Evolutionary conservation across 2,797 vertebrate species (phyloP), one percentile per base, ranked within the genome.

Genomic region (Sebastolobus alascanus): DNA sequence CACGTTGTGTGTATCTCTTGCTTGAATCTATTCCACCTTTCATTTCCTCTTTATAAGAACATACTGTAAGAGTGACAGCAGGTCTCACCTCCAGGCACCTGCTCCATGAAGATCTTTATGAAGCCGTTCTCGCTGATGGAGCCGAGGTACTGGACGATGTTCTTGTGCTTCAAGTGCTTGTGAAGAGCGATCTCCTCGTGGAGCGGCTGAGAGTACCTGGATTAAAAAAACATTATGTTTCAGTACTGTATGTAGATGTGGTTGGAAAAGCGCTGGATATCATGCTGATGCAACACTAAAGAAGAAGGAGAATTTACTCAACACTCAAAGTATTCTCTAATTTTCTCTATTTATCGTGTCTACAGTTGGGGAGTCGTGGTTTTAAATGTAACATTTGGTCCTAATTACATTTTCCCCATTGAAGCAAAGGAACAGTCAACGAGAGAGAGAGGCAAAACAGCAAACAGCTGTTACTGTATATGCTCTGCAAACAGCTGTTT

Each of bases 21-120:
- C 56, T 35, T 37, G 16, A 71, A 38, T 29, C 29, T n/a, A 8
- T 63, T 58, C 6, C 14, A 5, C 35, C 31, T 52, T 59, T 58
- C 4, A 46, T 65, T 68, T 31, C 4, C 29, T 60, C 7, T 25
- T 50, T 2, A 4, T n/a, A 27, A 38, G 22, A 61, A 8, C 1
- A 22, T 10, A 25, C 25, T 25, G 25, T 25, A 25, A 31, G 38
- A 9, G 55, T 3, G 27, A 38, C 22, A 25, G 6, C 11, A 9
- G n/a, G 13, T 61, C 90, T 90, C 75, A 99, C 98, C 98, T 95
- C 99, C 99, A 29, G 99, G 99, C 25, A 99, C 99, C 87, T 99
- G 98, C 91, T 99, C 99, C 98, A 99, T 99, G 92, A 99, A 99
- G 92, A 99, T 99, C 95, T 99, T 99, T 91, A 99, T 99, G 95